Conservation (phyloP, 2,797 vertebrate species). For the Crenichthys baileyi region DNA sequence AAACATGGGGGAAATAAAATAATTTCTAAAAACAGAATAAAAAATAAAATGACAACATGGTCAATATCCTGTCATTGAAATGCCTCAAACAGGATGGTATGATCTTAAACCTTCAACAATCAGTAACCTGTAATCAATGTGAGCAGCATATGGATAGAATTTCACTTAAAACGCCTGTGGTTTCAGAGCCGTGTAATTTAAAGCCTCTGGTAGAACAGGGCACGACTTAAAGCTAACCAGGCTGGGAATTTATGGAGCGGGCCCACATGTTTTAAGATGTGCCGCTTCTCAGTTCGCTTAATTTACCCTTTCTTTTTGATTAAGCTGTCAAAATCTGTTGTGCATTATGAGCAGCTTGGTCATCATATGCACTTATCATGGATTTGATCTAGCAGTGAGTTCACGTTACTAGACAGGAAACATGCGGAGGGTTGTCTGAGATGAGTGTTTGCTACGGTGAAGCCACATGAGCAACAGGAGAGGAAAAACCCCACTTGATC, state of each 20-base stretch:
- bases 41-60: conserved; percentile 38
- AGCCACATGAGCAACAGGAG: conserved; percentile 68
- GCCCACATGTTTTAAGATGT: conserved; percentile 13
- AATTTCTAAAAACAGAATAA: conserved; percentile 29
- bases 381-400: conserved; percentile 25
- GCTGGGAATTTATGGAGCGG: conserved; percentile 23
- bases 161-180: conserved; percentile 54
- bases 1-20: conserved; percentile 40
- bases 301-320: conserved; percentile 13
- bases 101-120: conserved; percentile 25
- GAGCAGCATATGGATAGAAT: conserved; percentile 48
- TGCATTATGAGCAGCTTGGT: conserved; percentile 19
- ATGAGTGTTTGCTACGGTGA: conserved; percentile 53
- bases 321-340: conserved; percentile 21
- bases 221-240: conserved; percentile 18
- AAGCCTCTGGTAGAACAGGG: conserved; percentile 37
- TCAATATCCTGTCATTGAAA: conserved; percentile 35
- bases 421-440: conserved; percentile 12
- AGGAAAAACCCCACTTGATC: neutral
- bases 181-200: conserved; percentile 47
- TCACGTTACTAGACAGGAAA: conserved; percentile 28
- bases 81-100: conserved; percentile 16
- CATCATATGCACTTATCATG: conserved; percentile 19
- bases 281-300: conserved; percentile 10
- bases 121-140: conserved; percentile 45